These are phyloP conservation scores for Tachysurus fulvidraco DNA, from an alignment of 2,113 vertebrate species.

Conservation along the genomic window DNA sequence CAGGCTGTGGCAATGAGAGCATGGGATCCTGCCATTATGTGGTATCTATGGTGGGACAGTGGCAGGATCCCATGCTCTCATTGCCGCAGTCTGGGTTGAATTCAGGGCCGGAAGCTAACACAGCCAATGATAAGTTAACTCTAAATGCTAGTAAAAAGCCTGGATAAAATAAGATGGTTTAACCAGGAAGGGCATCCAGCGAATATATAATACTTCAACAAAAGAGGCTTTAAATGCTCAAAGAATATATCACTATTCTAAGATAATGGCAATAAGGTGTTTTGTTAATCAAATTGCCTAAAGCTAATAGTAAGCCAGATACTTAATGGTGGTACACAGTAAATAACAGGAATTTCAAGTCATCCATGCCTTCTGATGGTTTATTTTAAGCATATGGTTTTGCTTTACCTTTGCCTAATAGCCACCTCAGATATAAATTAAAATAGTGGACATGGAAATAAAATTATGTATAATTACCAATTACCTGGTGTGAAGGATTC, in stretches of 20 bases:
- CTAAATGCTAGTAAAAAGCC: no score
- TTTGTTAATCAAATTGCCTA: not conserved
- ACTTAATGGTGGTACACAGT: not conserved
- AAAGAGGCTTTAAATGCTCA: not conserved
- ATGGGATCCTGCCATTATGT: no score
- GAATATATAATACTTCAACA: not conserved
- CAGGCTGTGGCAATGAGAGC: not conserved
- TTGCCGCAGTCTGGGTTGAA: no score
- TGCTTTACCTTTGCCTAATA: not conserved
- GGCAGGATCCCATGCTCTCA: no score
- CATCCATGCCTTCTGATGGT: not conserved
- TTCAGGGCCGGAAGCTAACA: no score
- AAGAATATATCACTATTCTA: not conserved
- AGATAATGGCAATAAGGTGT: not conserved
- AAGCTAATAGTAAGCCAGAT: constrained; percentile 11
- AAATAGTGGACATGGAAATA: not conserved
- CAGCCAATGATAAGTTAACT: no score
- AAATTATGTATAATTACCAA: not conserved
- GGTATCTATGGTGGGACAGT: no score
- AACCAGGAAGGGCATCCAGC: no score
- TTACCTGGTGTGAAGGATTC: not conserved
- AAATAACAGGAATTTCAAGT: not conserved
- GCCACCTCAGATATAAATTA: not conserved
- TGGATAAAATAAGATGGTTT: no score
- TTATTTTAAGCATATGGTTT: not conserved